phyloP scores from a whole-genome alignment of 1,140 invertebrate genomes.

The Heliconius hewitsoni region DNA sequence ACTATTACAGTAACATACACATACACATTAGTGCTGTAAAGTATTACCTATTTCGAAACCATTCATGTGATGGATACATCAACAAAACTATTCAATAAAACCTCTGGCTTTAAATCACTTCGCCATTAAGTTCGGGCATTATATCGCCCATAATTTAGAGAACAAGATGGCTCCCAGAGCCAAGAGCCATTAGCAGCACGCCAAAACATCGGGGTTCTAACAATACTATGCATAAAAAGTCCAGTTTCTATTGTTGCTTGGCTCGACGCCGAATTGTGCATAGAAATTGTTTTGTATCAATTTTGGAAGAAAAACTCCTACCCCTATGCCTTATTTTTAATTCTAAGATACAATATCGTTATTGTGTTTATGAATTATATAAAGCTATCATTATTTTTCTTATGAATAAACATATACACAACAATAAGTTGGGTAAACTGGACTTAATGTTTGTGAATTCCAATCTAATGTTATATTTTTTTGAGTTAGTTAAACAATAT shows the following conservation, averaged over 20 bases:
- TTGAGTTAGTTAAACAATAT: too few species aligned
- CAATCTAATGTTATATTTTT: too few species aligned
- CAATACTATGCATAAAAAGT: constrained; percentile 34
- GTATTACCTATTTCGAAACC: not conserved
- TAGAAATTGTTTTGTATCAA: constrained; percentile 37
- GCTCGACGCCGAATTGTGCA: constrained; percentile 39
- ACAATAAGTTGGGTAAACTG: too few species aligned
- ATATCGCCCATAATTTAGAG: constrained; percentile 27
- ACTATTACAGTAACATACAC: not conserved
- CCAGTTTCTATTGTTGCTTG: constrained; percentile 37
- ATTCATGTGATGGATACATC: not conserved
- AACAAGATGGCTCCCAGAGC: constrained; percentile 32
- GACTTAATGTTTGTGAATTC: too few species aligned
- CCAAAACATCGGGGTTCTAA: constrained; percentile 18
- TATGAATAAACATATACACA: too few species aligned
- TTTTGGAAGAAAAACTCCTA: not conserved
- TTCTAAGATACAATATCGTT: not conserved
- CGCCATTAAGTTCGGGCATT: not conserved
- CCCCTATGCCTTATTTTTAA: not conserved
- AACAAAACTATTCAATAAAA: constrained; percentile 13
- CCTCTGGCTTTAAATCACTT: constrained; percentile 5
- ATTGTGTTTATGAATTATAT: not conserved
- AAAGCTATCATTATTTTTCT: too few species aligned
- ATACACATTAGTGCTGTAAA: not conserved
- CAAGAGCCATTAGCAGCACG: constrained; percentile 34